phyloP scores from a whole-genome alignment of 1,140 invertebrate species.

The Dreissena polymorpha region DNA sequence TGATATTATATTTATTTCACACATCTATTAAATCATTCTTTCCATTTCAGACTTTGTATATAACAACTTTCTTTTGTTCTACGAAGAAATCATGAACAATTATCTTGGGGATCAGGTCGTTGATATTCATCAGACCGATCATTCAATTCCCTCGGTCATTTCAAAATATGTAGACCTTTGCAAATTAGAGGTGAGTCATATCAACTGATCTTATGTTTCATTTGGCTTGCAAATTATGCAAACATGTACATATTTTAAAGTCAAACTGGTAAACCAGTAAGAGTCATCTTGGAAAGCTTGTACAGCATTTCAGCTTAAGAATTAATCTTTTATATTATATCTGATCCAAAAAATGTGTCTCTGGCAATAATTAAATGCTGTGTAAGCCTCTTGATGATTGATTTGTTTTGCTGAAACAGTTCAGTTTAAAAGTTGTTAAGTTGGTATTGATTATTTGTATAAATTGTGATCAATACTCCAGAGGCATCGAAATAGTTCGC shows the following conservation, averaged over 20 bases:
- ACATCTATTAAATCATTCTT: slow-evolving; percentile 23
- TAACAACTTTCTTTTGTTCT: slow-evolving; percentile 60
- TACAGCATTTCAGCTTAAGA: neutral
- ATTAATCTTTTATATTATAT: neutral
- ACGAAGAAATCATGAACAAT: slow-evolving; percentile 54
- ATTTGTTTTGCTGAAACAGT: too few species aligned
- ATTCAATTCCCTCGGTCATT: slow-evolving; percentile 56
- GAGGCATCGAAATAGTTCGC: too few species aligned
- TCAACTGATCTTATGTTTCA: neutral
- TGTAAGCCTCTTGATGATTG: too few species aligned
- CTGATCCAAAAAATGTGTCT: too few species aligned
- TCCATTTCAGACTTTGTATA: slow-evolving; percentile 75
- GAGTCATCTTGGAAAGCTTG: neutral
- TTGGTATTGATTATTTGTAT: too few species aligned
- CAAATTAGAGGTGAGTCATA: slow-evolving; percentile 60
- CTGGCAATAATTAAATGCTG: too few species aligned
- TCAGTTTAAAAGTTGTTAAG: too few species aligned
- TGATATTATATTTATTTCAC: too few species aligned
- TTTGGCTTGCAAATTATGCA: neutral
- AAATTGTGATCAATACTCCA: too few species aligned
- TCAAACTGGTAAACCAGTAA: neutral
- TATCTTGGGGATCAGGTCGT: slow-evolving; percentile 64
- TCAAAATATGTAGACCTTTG: slow-evolving; percentile 53
- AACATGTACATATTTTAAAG: neutral
- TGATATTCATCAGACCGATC: slow-evolving; percentile 59